Percentiles rank a stretch among this genome's conserved stretches.
These are phyloP conservation scores for Triplophysa yarkandensis DNA, from an alignment of 2,797 vertebrate genomes.

Conservation along the genomic window DNA sequence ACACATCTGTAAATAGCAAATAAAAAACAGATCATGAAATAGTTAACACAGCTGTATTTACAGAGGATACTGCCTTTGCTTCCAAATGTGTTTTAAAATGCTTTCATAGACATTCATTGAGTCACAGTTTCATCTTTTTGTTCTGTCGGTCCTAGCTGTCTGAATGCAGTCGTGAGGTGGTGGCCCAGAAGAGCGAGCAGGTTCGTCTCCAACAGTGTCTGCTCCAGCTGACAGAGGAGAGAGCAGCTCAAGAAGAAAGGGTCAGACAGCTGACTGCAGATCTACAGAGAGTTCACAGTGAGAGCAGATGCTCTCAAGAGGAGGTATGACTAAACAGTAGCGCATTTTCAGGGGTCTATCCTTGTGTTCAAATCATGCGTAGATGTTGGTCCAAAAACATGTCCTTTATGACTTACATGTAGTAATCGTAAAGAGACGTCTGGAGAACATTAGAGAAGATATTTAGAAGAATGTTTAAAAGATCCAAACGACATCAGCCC, in stretches of 20 bases:
- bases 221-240: conserved; percentile 63
- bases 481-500: no score
- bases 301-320: conserved; percentile 45
- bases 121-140: not conserved
- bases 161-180: conserved; percentile 59
- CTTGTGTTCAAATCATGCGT: not conserved
- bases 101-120: no score
- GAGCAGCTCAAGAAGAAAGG: conserved; percentile 55
- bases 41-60: no score
- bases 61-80: no score
- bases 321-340: conserved; percentile 55
- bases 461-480: no score
- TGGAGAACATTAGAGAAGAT: no score
- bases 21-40: no score
- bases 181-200: conserved; percentile 62
- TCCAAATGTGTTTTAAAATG: no score
- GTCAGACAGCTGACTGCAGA: conserved; percentile 64
- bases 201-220: conserved; percentile 60
- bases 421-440: not conserved
- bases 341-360: no score
- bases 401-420: not conserved
- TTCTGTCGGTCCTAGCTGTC: conserved; percentile 53
- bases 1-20: no score
- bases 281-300: conserved; percentile 64
- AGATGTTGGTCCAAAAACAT: not conserved